phyloP scores from a whole-genome alignment of 2,797 vertebrate species.

The Eurystomus glaucurus region DNA sequence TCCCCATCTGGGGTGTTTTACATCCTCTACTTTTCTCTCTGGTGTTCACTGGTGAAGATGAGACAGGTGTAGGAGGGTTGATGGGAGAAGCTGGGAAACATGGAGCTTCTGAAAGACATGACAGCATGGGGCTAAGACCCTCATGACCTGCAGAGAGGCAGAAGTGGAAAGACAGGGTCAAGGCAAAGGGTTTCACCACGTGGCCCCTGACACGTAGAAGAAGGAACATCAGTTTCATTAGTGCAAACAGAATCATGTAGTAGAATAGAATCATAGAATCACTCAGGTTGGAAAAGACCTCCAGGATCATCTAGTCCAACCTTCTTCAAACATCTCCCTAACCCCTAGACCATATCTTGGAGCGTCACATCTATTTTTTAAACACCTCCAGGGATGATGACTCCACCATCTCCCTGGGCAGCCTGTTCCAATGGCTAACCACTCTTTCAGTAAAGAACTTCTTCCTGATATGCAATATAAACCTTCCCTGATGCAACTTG shows the following conservation, averaged over 20 bases:
- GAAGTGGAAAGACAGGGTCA: background rate
- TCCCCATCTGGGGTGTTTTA: background rate
- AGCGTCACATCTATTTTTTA: no score
- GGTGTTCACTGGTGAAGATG: background rate
- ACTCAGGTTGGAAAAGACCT: no score
- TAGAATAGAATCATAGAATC: no score
- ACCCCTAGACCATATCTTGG: no score
- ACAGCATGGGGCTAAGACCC: rapidly evolving
- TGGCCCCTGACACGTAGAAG: rapidly evolving
- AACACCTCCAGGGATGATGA: no score
- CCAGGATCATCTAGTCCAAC: no score
- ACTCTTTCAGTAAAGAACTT: no score
- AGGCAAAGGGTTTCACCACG: background rate
- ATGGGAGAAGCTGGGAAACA: background rate
- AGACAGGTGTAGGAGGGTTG: background rate
- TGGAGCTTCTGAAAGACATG: background rate
- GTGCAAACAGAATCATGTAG: background rate
- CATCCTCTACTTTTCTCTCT: background rate
- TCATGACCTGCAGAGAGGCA: background rate
- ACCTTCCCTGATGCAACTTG: no score
- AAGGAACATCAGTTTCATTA: rapidly evolving
- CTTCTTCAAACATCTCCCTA: no score
- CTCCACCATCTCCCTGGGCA: no score
- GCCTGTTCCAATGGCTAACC: no score
- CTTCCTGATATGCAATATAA: no score